Percentiles rank a stretch among this genome's conserved stretches.
Conservation (phyloP, 2,888 invertebrate genomes). For the Emmelina monodactyla region DNA sequence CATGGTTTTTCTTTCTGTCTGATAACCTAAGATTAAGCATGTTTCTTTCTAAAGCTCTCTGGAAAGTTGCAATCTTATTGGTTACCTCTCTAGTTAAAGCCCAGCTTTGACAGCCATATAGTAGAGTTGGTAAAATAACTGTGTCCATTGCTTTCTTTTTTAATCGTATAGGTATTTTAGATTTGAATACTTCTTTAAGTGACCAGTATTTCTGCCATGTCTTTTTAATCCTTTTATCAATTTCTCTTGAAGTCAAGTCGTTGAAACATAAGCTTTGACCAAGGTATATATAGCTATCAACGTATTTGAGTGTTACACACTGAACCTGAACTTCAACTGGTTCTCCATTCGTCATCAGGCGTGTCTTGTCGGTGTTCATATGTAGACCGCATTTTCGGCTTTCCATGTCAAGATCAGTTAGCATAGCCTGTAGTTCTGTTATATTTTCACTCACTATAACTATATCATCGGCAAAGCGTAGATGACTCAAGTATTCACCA, state of each 20-base stretch:
- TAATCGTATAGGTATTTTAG: background rate
- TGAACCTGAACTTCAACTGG: conserved; percentile 1
- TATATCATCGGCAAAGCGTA: conserved; percentile 10
- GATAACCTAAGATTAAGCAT: background rate
- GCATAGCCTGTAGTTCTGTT: conserved; percentile 1
- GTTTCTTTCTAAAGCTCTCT: no score
- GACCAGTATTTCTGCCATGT: conserved; percentile 6
- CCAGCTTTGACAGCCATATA: conserved; percentile 4
- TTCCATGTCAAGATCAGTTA: conserved; percentile 2
- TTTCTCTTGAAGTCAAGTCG: conserved; percentile 2
- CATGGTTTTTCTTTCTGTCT: background rate
- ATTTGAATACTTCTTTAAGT: conserved; percentile 6
- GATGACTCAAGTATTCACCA: conserved; percentile 8
- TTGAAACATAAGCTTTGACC: conserved; percentile 5
- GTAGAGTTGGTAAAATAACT: background rate
- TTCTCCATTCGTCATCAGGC: background rate
- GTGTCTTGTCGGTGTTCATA: conserved; percentile 3
- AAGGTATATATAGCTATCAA: conserved; percentile 7
- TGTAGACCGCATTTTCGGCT: conserved; percentile 3
- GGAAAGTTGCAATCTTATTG: background rate
- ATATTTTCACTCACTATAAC: conserved; percentile 5
- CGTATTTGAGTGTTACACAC: conserved; percentile 3
- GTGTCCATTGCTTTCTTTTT: conserved; percentile 4
- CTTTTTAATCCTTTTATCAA: conserved; percentile 6
- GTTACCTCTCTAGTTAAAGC: background rate